These are phyloP conservation scores for Drosophila nigromelanica DNA, from an alignment of 1,140 invertebrate species.

Conservation along the genomic window DNA sequence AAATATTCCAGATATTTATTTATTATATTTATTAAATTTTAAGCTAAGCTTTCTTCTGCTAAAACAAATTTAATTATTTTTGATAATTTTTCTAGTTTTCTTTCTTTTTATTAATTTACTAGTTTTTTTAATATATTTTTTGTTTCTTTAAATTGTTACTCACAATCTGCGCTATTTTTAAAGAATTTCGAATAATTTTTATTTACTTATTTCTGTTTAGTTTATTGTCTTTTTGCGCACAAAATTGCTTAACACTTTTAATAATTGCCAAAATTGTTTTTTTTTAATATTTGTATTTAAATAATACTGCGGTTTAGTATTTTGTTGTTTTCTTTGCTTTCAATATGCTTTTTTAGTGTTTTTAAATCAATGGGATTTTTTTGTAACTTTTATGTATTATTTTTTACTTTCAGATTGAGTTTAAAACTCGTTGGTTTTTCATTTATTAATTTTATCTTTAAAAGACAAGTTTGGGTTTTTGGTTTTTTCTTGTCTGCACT, in stretches of 20 bases:
- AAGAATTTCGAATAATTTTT: conserved; percentile 37
- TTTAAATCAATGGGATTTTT: conserved; percentile 3
- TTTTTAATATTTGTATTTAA: conserved; percentile 1
- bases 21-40: conserved; percentile 16
- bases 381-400: conserved; percentile 5
- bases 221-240: conserved; percentile 54
- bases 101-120: conserved; percentile 33
- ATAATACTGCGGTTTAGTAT: conserved; percentile 8
- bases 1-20: conserved; percentile 16
- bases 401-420: conserved; percentile 30
- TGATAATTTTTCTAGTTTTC: neutral
- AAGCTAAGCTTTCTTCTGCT: conserved; percentile 61
- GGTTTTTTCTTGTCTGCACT: neutral
- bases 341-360: conserved; percentile 13
- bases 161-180: conserved; percentile 15
- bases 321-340: conserved; percentile 10
- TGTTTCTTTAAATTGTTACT: conserved; percentile 9
- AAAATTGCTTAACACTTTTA: conserved; percentile 17
- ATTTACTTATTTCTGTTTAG: conserved; percentile 24
- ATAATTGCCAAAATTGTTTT: conserved; percentile 26
- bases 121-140: conserved; percentile 30
- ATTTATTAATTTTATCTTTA: conserved; percentile 2
- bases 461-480: conserved; percentile 1
- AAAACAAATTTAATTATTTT: too few relatives aligned
- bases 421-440: conserved; percentile 42